phyloP scores from a whole-genome alignment of 2,888 invertebrate species.

The Leptura quadrifasciata region DNA sequence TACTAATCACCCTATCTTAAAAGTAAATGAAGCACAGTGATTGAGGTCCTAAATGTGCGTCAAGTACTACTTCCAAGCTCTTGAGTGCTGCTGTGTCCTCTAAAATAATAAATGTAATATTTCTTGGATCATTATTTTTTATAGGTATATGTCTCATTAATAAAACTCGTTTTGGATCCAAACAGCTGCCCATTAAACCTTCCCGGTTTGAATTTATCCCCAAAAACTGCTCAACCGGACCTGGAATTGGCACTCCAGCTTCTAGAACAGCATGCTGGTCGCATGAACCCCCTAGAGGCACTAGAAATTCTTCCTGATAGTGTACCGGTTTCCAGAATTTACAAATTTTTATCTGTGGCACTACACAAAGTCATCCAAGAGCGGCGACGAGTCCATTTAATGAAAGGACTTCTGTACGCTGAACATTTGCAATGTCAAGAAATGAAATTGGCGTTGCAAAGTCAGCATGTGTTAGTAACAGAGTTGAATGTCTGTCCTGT shows the following conservation, averaged over 20 bases:
- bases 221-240: slow-evolving; percentile 82
- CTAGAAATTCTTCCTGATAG: slow-evolving; percentile 87
- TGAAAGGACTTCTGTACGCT: slow-evolving; percentile 89
- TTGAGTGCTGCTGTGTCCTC: too few relatives aligned
- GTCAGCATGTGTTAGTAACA: slow-evolving; percentile 88
- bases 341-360: slow-evolving; percentile 69
- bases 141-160: slow-evolving; percentile 70
- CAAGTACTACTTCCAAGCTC: too few relatives aligned
- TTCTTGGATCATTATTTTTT: slow-evolving; percentile 42
- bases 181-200: slow-evolving; percentile 65
- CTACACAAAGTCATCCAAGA: slow-evolving; percentile 80
- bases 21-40: too few relatives aligned
- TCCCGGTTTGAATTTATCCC: slow-evolving; percentile 74
- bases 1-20: too few relatives aligned
- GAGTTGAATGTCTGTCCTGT: slow-evolving; percentile 93
- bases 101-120: too few relatives aligned
- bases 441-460: slow-evolving; percentile 86
- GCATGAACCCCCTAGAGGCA: slow-evolving; percentile 89
- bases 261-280: slow-evolving; percentile 88
- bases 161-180: slow-evolving; percentile 71
- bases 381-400: slow-evolving; percentile 84
- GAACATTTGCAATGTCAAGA: slow-evolving; percentile 91
- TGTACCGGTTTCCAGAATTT: slow-evolving; percentile 85
- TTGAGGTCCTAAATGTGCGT: too few relatives aligned
- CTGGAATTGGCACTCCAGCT: slow-evolving; percentile 86